Evolutionary conservation across 2,888 invertebrate species (phyloP).

Genomic region (Resseliella maxima): DNA sequence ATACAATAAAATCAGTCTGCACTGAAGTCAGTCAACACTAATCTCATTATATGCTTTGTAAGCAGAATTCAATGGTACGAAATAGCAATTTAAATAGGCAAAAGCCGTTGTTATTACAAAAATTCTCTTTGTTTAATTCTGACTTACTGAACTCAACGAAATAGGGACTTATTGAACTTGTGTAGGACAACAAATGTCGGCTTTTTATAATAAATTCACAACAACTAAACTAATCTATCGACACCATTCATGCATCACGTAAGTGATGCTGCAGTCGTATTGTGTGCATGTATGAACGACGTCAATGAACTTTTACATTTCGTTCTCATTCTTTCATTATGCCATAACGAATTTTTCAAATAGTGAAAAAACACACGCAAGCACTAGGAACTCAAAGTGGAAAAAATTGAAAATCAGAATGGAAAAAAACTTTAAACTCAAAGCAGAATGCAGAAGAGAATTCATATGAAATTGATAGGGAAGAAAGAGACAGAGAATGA

Average conservation of each 20-base stretch:
- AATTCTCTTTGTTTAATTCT: background rate
- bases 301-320: conserved; percentile 15
- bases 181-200: background rate
- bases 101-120: conserved; percentile 16
- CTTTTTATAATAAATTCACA: background rate
- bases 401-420: no score
- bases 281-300: background rate
- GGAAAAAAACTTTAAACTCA: no score
- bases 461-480: no score
- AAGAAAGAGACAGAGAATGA: no score
- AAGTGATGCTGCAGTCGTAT: background rate
- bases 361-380: no score
- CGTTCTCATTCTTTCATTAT: background rate
- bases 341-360: background rate
- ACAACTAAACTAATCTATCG: conserved; percentile 26
- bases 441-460: no score
- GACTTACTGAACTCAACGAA: background rate
- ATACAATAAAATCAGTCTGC: background rate
- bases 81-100: conserved; percentile 50
- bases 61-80: background rate
- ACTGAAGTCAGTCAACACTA: background rate
- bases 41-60: conserved; percentile 21
- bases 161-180: background rate
- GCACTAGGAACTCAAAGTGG: no score
- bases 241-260: conserved; percentile 43